Evolutionary conservation across 2,797 vertebrate genomes (phyloP), one percentile per base, ranked within the genome.

Genomic region (Hoplostethus atlanticus): DNA sequence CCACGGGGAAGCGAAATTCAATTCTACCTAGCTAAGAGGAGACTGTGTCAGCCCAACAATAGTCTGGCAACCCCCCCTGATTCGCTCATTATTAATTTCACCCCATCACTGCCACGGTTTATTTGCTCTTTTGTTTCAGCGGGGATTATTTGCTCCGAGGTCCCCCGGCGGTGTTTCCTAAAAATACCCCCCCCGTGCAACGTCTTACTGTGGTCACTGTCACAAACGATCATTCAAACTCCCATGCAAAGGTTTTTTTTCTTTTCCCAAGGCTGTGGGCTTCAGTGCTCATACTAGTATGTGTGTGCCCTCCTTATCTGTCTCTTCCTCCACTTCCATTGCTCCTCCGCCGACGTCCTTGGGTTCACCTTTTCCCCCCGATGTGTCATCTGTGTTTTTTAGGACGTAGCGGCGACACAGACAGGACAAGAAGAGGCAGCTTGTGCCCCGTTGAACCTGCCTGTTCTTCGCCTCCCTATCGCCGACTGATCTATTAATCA

Each of bases 361-460:
- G 84, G 74, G 65, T 77, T 84, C 71, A 38, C 74, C 83, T 83
- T 83, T 64, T 1, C 21, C 21, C 21, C 73, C 80, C 62, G 66
- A 78, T 57, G 76, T 82, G 85, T 87, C 84, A 79, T 71, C 72
- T 76, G 76, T 81, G 71, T 85, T 86, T 73, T 28, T 77, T 5
- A 84, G 84, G 87, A 89, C 71, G 77, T 79, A 38, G 75, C 74
- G 68, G 68, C 42, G 47, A 52, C 52, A 73, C 73, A 74, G 87
- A 89, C 88, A 79, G 83, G 84, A 90, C 80, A 60, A 79, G 81
- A 87, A 71, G 77, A 85, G 87, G 89, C 89, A 88, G 86, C 88
- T 87, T 86, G 88, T 86, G 90, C 84, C 90, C 86, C 66, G 75
- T 87, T 87, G 80, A 87, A 88, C 85, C 80, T 79, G 83, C 82